Evolutionary conservation across 2,888 invertebrate species (phyloP).

Genomic region (Xanthorhoe spadicearia): DNA sequence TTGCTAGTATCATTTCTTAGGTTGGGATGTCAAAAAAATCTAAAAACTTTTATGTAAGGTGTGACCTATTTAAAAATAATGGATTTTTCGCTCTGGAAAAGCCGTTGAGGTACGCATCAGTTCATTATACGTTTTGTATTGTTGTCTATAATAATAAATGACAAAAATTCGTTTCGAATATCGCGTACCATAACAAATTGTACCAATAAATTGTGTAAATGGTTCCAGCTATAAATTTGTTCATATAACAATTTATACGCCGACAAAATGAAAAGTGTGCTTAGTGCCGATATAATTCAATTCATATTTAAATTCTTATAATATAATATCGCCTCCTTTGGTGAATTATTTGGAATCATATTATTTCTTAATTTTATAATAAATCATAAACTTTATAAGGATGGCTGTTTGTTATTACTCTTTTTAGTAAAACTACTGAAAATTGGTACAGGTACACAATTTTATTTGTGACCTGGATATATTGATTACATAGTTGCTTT

Average conservation of each 20-base stretch:
- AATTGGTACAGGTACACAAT: too few species aligned
- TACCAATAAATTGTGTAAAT: conserved; percentile 57
- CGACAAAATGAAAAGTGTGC: conserved; percentile 40
- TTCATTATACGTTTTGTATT: conserved; percentile 46
- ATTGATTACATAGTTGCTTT: too few species aligned
- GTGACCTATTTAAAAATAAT: conserved; percentile 6
- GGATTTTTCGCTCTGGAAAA: conserved; percentile 1
- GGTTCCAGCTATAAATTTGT: conserved; percentile 55
- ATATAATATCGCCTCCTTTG: background rate
- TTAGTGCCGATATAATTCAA: conserved; percentile 23
- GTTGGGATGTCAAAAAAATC: too few species aligned
- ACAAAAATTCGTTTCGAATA: conserved; percentile 57
- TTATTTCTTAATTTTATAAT: too few species aligned
- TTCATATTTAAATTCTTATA: background rate
- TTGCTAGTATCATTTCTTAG: too few species aligned
- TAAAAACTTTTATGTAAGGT: background rate
- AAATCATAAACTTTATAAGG: too few species aligned
- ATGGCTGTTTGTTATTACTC: too few species aligned
- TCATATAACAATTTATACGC: conserved; percentile 39
- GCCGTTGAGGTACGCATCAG: conserved; percentile 39
- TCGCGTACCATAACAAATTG: conserved; percentile 57
- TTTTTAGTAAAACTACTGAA: too few species aligned
- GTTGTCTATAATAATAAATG: conserved; percentile 56
- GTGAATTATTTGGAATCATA: too few species aligned
- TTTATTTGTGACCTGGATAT: too few species aligned